Evolutionary conservation across 2,888 invertebrate species (phyloP).

Genomic region (Slavum lentiscoides): DNA sequence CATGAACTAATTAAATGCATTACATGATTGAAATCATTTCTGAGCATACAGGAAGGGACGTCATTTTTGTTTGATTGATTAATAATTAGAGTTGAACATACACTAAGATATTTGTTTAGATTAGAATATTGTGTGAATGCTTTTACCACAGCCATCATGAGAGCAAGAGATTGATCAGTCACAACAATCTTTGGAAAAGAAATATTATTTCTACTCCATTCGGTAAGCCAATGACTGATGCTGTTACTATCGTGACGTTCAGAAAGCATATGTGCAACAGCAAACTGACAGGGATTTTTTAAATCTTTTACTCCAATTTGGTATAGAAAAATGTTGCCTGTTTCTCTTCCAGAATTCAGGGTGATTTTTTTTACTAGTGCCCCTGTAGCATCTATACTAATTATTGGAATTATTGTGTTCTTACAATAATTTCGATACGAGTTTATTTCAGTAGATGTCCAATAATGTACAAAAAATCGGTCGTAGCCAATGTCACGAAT

Average conservation of each 20-base stretch:
- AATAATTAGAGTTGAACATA: slow-evolving; percentile 10
- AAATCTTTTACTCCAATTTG: slow-evolving; percentile 1
- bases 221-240: slow-evolving; percentile 8
- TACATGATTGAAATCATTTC: slow-evolving; percentile 12
- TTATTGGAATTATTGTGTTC: neutral
- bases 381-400: slow-evolving; percentile 27
- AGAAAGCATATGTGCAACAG: slow-evolving; percentile 33
- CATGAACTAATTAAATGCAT: slow-evolving; percentile 13
- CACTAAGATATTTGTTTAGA: neutral
- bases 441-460: slow-evolving; percentile 18
- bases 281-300: neutral
- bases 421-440: slow-evolving; percentile 4
- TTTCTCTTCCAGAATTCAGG: neutral
- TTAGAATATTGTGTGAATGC: slow-evolving; percentile 25
- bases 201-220: neutral
- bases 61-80: neutral
- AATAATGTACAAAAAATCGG: slow-evolving; percentile 20
- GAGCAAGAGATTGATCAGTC: slow-evolving; percentile 8
- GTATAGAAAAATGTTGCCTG: slow-evolving; percentile 1
- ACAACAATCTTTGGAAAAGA: slow-evolving; percentile 16
- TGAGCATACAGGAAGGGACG: neutral
- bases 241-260: slow-evolving; percentile 14
- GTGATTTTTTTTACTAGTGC: neutral
- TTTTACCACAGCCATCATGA: slow-evolving; percentile 12
- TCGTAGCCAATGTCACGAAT: slow-evolving; percentile 15